A percentile compares a stretch with the other conserved stretches of the same genome.
phyloP scores from a whole-genome alignment of 2,797 vertebrate genomes.

The Anabacerthia variegaticeps region DNA sequence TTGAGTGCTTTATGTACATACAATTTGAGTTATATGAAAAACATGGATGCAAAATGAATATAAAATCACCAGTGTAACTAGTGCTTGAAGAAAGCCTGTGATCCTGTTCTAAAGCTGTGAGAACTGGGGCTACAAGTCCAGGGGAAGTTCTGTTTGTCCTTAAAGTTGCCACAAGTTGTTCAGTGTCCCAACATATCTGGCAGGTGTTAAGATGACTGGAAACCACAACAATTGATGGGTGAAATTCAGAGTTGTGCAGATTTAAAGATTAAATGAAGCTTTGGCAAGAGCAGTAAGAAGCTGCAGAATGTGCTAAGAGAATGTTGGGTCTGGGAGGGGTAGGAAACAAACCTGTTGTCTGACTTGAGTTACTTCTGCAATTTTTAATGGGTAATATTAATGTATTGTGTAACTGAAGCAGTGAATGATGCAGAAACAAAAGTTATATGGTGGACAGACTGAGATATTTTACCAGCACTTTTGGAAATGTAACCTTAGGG shows the following conservation, averaged over 20 bases:
- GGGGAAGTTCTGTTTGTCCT: neutral
- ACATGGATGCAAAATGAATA: neutral
- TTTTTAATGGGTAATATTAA: neutral
- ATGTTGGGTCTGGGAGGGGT: neutral
- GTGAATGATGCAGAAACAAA: neutral
- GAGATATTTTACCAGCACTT: neutral
- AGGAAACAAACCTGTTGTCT: neutral
- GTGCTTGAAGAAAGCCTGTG: neutral
- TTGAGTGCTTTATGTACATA: neutral
- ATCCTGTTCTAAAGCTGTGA: neutral
- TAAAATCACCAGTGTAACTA: neutral
- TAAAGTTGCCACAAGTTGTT: neutral
- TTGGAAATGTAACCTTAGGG: neutral
- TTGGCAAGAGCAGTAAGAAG: neutral
- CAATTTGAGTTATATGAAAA: neutral
- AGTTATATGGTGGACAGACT: neutral
- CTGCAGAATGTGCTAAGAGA: neutral
- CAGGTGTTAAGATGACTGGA: constrained; percentile 15
- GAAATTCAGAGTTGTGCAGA: neutral
- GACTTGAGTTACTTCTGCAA: neutral
- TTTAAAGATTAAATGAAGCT: neutral
- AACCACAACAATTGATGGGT: neutral
- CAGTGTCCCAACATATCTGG: neutral
- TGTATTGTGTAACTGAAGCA: neutral
- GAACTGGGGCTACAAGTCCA: accelerated